Evolutionary conservation across 2,113 vertebrate species (phyloP).

Genomic region (Clinocottus analis): DNA sequence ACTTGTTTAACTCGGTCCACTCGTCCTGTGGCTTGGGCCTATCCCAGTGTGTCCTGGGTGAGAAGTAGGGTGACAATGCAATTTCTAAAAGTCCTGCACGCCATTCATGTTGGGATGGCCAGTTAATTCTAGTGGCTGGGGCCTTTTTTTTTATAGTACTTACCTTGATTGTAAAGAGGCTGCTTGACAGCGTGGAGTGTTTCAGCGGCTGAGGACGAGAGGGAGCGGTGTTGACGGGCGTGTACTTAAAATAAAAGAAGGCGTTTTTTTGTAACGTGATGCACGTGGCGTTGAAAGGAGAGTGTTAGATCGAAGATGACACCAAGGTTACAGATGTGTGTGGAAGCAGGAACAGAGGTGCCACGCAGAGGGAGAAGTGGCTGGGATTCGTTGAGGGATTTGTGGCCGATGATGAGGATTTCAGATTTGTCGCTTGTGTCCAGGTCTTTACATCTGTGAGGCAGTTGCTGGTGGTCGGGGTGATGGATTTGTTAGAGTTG

Average conservation of each 20-base stretch:
- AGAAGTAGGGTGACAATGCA: not conserved
- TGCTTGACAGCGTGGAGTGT: not conserved
- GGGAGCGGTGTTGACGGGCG: too few species aligned
- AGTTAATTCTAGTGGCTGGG: not conserved
- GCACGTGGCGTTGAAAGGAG: not conserved
- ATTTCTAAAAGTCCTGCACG: not conserved
- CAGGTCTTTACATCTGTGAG: too few species aligned
- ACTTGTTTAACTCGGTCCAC: constrained; percentile 4
- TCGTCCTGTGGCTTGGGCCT: not conserved
- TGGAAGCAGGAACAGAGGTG: too few species aligned
- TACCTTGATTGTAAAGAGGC: not conserved
- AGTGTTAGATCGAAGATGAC: not conserved
- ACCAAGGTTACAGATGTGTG: too few species aligned
- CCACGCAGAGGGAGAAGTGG: too few species aligned
- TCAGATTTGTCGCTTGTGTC: too few species aligned
- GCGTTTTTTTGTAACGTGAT: not conserved
- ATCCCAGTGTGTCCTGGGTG: not conserved
- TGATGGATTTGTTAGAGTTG: too few species aligned
- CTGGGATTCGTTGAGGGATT: too few species aligned
- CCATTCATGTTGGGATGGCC: not conserved
- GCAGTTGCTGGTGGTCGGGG: too few species aligned
- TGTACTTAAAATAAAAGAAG: too few species aligned
- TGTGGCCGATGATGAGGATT: too few species aligned
- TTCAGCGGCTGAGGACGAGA: too few species aligned
- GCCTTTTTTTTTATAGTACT: not conserved